Evolutionary conservation across 2,113 vertebrate species (phyloP), one percentile per base, ranked within the genome.

Genomic region (Leucosticte australis): DNA sequence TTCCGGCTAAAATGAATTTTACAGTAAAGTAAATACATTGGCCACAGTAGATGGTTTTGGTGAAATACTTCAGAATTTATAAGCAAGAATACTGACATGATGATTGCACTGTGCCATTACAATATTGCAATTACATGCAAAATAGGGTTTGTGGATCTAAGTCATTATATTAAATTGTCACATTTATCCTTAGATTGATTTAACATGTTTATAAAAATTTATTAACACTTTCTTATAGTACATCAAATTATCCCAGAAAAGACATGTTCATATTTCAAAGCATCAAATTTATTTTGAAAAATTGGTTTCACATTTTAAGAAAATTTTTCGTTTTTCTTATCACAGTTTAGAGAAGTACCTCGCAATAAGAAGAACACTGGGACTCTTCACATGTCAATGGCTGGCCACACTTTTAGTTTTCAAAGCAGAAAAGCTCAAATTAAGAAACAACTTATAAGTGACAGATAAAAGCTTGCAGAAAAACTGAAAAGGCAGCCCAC

Each of bases 21-120:
- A 77, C 35, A 86, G 27, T n/a, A 41, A 81, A 77, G 21, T 62
- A 78, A 90, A 90, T 63, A 35, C 5, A 49, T 21, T 90, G 35
- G 19, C 39, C 65, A 64, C n/a, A 80, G 33, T 62, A 70, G 42
- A 77, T 41, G 9, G 62, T 65, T 84, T 73, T n/a, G 39, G 30
- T 70, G 33, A 91, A 96, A 88, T 42, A n/a, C 23, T 76, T 80
- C 68, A 82, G 35, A 83, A 79, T 95, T 80, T 76, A n/a, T 80
- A 70, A 76, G 42, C 20, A 53, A 70, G 30, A 78, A 46, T 70
- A 76, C 20, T 81, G 71, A 77, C 23, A 35, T 20, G 41, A 80
- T 86, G 76, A 60, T 49, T 84, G 44, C 62, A 77, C 33, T 23
- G 26, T 46, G 55, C 27, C 35, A 30, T 65, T 83, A 82, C 6